Conservation (phyloP, 1,140 invertebrate genomes). For the Drosophila elegans region DNA sequence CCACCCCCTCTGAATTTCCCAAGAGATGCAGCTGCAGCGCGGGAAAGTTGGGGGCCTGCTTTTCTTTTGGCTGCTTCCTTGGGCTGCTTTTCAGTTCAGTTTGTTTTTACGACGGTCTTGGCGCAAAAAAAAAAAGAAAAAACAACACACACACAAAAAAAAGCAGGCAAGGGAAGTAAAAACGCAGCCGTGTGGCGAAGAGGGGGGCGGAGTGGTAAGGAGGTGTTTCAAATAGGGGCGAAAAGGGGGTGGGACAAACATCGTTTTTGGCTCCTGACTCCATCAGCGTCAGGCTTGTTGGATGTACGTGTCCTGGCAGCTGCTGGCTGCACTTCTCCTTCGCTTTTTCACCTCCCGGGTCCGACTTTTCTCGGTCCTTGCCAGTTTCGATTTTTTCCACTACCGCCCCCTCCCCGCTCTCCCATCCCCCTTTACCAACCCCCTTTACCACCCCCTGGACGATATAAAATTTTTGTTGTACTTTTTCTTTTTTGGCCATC, state of each 20-base stretch:
- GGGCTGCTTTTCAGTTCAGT: slow-evolving; percentile 68
- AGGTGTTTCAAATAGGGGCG: not conserved
- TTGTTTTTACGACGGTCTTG: slow-evolving; percentile 76
- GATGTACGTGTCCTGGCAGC: slow-evolving; percentile 77
- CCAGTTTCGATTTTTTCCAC: slow-evolving; percentile 31
- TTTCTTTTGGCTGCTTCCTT: slow-evolving; percentile 42
- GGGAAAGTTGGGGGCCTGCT: slow-evolving; percentile 8
- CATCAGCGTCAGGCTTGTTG: slow-evolving; percentile 58
- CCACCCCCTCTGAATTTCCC: slow-evolving; percentile 13
- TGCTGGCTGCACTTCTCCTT: slow-evolving; percentile 68
- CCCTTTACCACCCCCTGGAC: not conserved
- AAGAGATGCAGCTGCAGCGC: slow-evolving; percentile 14
- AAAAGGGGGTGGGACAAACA: slow-evolving; percentile 27
- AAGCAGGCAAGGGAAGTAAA: slow-evolving; percentile 5
- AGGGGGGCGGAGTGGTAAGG: not conserved
- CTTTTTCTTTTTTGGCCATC: slow-evolving; percentile 57
- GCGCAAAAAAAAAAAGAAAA: slow-evolving; percentile 60
- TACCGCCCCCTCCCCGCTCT: not conserved
- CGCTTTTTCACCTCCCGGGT: not conserved
- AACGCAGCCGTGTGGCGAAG: slow-evolving; percentile 33
- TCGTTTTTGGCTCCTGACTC: slow-evolving; percentile 62
- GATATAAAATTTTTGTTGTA: slow-evolving; percentile 38
- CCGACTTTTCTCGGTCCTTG: slow-evolving; percentile 5
- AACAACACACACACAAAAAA: slow-evolving; percentile 29
- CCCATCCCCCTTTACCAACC: not conserved